phyloP scores from a whole-genome alignment of 1,140 invertebrate genomes.

The Euwallacea fornicatus region DNA sequence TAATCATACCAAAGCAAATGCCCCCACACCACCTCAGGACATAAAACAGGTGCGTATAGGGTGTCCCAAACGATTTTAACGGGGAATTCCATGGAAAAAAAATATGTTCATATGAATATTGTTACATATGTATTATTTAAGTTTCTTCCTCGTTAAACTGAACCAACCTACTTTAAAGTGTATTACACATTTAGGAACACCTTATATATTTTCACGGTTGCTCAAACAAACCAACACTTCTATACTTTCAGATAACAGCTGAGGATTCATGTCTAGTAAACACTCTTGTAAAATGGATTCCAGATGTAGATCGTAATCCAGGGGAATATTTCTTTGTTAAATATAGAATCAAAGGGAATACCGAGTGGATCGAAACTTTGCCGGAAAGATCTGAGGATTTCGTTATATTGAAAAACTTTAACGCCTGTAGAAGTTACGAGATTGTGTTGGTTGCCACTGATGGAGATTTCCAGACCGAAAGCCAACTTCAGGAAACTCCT shows the following conservation, averaged over 20 bases:
- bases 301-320: constrained; percentile 72
- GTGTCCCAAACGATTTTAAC: no score
- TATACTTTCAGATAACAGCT: constrained; percentile 7
- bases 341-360: constrained; percentile 72
- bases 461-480: constrained; percentile 75
- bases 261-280: constrained; percentile 63
- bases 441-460: constrained; percentile 91
- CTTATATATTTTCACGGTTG: no score
- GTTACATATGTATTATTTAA: no score
- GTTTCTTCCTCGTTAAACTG: no score
- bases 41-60: constrained; percentile 6
- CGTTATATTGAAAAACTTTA: constrained; percentile 67
- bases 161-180: no score
- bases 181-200: no score
- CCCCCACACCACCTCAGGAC: constrained; percentile 10
- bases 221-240: background rate
- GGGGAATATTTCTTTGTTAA: constrained; percentile 89
- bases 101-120: no score
- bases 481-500: constrained; percentile 56
- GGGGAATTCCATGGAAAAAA: no score
- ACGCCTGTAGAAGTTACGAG: constrained; percentile 83
- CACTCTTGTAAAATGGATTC: constrained; percentile 80
- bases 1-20: constrained; percentile 19
- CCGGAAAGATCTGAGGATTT: constrained; percentile 71
- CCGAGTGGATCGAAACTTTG: constrained; percentile 62